Base-by-base conservation (phyloP, 2,888 invertebrate species). In the Cheilosia vulpina region DNA sequence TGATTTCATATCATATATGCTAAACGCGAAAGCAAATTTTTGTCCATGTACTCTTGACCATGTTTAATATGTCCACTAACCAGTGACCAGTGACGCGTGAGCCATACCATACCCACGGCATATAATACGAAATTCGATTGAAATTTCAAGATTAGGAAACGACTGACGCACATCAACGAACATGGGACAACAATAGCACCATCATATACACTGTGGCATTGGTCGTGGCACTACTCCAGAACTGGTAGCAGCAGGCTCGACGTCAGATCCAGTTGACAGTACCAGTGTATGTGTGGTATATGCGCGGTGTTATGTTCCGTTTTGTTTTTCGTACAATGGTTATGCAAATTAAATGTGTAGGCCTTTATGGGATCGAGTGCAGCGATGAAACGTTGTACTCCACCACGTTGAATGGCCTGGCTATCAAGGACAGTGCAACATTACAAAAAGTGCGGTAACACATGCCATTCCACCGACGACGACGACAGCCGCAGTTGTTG, bases 341-440 rank as follows among this genome's bases (percentile, higher is more conserved):
- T 85, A 85, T 85, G 85, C 81, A 85, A 85, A 85, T 85, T 81
- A 77, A 85, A 85, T 85, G 85, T 85, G 85, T 85, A 77, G 81
- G 85, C 63, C 50, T 85, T 57, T 85, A 62, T 76, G 63, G 76
- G 47, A 81, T 84, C 62, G 31, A 45, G 52, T 52, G 11, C 43
- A 69, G 57, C 68, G 71, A 71, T 43, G 66, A 34, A 77, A 72
- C 43, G 34, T 38, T 73, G 63, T 69, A 68, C 60, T 4, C n/a
- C 47, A 38, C 34, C 62, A 63, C 85, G 76, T 81, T 85, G 76
- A 77, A 81, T 68, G 76, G 81, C 71, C 76, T 76, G 53, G 62
- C 62, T 21, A 77, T 68, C 81, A 85, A 85, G 85, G 81, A 85
- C 81, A 81, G 60, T 11, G 21, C 4, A n/a, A 72, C 43, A 55